Base-by-base conservation (phyloP, 1,140 invertebrate species). In the Leptinotarsa defecta region DNA sequence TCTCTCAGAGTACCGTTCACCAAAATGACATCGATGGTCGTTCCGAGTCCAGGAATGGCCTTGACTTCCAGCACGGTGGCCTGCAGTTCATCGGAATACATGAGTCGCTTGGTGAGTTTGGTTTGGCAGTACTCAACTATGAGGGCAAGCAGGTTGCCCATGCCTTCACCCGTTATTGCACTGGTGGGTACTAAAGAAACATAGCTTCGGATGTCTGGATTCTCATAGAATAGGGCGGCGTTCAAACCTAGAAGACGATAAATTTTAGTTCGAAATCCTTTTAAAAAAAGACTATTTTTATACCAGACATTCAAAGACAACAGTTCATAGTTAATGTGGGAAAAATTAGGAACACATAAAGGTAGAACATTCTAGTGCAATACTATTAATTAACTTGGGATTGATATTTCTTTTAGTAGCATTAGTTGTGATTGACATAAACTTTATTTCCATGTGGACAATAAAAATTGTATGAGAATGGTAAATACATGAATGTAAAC, bases 21-120 rank as follows among this genome's bases (percentile, higher is more conserved):
- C 70, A 99, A 89, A 86, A 99, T 99, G 48, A 97, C 95, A 89
- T 99, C 98, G 83, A 99, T 98, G 5, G 98, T 99, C 73, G 98
- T 99, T 27, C 98, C 98, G 74, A 99, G 88, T 65, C 98, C 98
- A 52, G 96, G 92, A 81, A 99, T 94, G 1, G 97, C 96, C 91
- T 99, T 99, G 27, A 99, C 98, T 90, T 99, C 98, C 82, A 99
- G 90, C n/a, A 99, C 97, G 13, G 95, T 99, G 20, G 97, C 97
- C 84, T 98, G 94, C 57, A 99, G 87, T 83, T 99, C 96, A 78
- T 98, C 94, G 5, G 94, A 95, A 87, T 94, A 99, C 86, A 96
- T 92, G 1, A 99, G 87, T 79, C 95, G 88, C 85, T 98, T 96
- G 43, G 95, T 92, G 81, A 99, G 86, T 84, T 95, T 92, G 22